phyloP scores from a whole-genome alignment of 2,888 invertebrate genomes.

The Byasa hedistus region DNA sequence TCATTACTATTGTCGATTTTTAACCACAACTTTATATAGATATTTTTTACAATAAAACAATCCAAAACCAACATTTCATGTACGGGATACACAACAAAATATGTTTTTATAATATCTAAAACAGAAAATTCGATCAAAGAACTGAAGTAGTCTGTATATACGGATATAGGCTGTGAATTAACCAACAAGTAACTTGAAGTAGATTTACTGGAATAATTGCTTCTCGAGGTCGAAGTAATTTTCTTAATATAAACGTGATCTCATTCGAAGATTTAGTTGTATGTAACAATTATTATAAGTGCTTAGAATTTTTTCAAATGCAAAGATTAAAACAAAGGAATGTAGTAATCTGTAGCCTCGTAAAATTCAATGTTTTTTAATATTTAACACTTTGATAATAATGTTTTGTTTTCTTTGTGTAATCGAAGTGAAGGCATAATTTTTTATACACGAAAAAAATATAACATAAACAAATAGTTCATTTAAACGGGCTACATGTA shows the following conservation, averaged over 20 bases:
- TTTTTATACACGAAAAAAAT: no score
- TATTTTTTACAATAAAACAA: no score
- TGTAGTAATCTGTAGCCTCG: neutral
- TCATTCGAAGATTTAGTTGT: constrained; percentile 45
- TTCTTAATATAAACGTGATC: constrained; percentile 55
- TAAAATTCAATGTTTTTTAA: neutral
- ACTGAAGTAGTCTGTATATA: constrained; percentile 12
- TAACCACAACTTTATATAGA: neutral
- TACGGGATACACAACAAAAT: neutral
- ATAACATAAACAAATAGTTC: no score
- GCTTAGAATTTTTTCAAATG: constrained; percentile 27
- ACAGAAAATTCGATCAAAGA: constrained; percentile 2
- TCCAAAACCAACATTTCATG: no score
- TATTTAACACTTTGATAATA: neutral
- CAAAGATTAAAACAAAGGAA: constrained; percentile 13
- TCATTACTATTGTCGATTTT: neutral
- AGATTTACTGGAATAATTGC: constrained; percentile 57
- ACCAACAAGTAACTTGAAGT: constrained; percentile 32
- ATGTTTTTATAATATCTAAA: neutral
- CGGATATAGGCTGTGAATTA: constrained; percentile 16
- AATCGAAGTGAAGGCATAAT: no score
- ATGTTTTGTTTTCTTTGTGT: no score
- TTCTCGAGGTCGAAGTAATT: constrained; percentile 61
- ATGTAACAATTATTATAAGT: constrained; percentile 24
- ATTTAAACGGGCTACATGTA: no score